A percentile compares a stretch with the other conserved stretches of the same genome.
Conservation (phyloP, 2,797 vertebrate genomes). For the Phrynocephalus forsythii region DNA sequence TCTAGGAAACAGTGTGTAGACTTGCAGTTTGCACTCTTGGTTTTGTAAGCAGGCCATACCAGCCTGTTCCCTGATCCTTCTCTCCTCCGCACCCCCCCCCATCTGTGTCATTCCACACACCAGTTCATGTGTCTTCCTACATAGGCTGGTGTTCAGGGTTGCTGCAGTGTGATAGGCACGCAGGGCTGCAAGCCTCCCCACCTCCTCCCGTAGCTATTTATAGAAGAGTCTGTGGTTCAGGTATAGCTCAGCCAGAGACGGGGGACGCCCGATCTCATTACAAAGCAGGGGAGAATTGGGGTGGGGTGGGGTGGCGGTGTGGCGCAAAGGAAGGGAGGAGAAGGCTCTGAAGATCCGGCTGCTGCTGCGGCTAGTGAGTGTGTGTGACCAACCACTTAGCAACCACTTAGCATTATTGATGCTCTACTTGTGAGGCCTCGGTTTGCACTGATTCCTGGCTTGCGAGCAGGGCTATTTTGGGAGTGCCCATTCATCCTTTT, state of each 20-base stretch:
- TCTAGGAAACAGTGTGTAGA: neutral
- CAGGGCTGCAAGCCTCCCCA: neutral
- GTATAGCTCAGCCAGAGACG: conserved; percentile 8
- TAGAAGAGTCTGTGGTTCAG: conserved; percentile 53
- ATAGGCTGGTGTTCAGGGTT: conserved; percentile 12
- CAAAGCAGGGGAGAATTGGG: neutral
- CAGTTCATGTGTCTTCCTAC: conserved; percentile 3
- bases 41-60: neutral
- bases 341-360: conserved; percentile 9
- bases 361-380: conserved; percentile 5
- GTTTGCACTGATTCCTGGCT: conserved; percentile 4
- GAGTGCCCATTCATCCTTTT: conserved; percentile 21
- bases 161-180: conserved; percentile 14
- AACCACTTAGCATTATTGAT: conserved; percentile 52
- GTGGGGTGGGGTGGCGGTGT: neutral
- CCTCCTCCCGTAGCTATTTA: conserved; percentile 52
- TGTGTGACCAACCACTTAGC: conserved; percentile 19
- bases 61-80: neutral
- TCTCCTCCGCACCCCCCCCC: neutral
- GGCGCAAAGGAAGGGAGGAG: too few relatives aligned
- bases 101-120: neutral
- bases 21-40: neutral
- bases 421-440: conserved; percentile 42
- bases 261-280: neutral
- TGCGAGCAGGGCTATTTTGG: conserved; percentile 32